Evolutionary conservation across 2,888 invertebrate genomes (phyloP), one percentile per base, ranked within the genome.

Genomic region (Antitype chi): DNA sequence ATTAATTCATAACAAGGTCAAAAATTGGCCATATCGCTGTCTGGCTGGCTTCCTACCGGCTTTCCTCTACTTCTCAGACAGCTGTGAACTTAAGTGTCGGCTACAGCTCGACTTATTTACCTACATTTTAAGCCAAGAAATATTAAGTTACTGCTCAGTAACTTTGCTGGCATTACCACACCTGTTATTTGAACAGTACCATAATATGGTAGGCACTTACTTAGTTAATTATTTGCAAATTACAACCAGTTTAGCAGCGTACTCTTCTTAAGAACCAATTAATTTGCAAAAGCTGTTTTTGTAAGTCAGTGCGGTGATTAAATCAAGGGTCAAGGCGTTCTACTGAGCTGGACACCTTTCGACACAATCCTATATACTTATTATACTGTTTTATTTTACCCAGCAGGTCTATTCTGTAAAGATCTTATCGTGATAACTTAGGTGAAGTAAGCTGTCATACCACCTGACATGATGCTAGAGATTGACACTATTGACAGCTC

Each of bases 171-270:
- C n/a, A 55, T 7, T 43, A 43, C 38, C 4, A 28, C 38, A 79
- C 53, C 38, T 63, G 80, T 55, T 25, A 23, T 62, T 72, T 57
- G 15, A 47, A n/a, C 17, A 62, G 23, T 28, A 28, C 49, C 43
- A 4, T 49, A 55, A 28, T n/a, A n/a, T 32, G 25, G n/a, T 60
- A 23, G 11, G n/a, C 6, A 25, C 9, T 6, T 32, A 67, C 52
- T 15, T 43, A 52, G 23, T 64, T 52, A 43, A 64, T 71, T 4
- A 32, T 57, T 59, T 15, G 57, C 11, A 32, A 64, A 78, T 80
- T 55, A 74, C 17, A 62, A 74, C 78, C 38, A 62, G 81, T 74
- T 62, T 32, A 15, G 0, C 20, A 52, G 55, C 60, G 74, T 23
- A 28, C 8, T 20, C 57, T 3, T 67, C 23, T 17, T 47, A 15